Base-by-base conservation (phyloP, 1,140 invertebrate genomes). In the Schlechtendalia chinensis region DNA sequence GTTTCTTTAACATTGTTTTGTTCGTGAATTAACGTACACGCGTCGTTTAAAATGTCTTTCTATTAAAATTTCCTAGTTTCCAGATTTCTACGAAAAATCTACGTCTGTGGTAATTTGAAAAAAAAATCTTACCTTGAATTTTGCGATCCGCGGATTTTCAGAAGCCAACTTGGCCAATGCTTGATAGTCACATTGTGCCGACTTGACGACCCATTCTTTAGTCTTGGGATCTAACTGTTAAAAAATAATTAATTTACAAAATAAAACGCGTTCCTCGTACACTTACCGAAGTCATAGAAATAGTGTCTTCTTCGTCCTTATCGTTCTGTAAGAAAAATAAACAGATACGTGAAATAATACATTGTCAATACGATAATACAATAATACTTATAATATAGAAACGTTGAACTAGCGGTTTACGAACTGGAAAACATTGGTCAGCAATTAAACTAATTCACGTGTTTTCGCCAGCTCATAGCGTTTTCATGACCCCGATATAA, bases 201-300 rank as follows among this genome's bases (percentile, higher is more conserved):
- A 91, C 83, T 90, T 90, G 24, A 96, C 89, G 83, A 95, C 90
- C 94, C 94, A 96, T 86, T 94, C 93, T 83, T 92, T 91, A 81
- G 92, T 90, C 83, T 87, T 87, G 83, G 94, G 92, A 83, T 91
- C 90, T 83, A 90, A 85, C 87, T 89, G 86, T 82, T 81, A 67
- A 27, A 81, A 29, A 56, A 67, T 45, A 19, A 56, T 58, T 0
- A 16, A 12, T 4, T 39, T 80, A 53, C 39, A 74, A 2, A 54
- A 63, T 1, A 63, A 59, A 81, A 67, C 27, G 10, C 6, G 19
- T 29, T 22, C 8, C 32, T 11, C 3, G 5, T 71, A 82, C 83
- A 89, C 89, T 90, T 87, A 91, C 90, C 85, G 89, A 89, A 82
- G 88, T 89, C 82, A 92, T 89, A 82, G 91, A 92, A 85, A 88